Percentiles rank a stretch among this genome's conserved stretches.
These are phyloP conservation scores for Heterocephalus glaber DNA, from an alignment of 2,113 vertebrate species.

Conservation along the genomic window DNA sequence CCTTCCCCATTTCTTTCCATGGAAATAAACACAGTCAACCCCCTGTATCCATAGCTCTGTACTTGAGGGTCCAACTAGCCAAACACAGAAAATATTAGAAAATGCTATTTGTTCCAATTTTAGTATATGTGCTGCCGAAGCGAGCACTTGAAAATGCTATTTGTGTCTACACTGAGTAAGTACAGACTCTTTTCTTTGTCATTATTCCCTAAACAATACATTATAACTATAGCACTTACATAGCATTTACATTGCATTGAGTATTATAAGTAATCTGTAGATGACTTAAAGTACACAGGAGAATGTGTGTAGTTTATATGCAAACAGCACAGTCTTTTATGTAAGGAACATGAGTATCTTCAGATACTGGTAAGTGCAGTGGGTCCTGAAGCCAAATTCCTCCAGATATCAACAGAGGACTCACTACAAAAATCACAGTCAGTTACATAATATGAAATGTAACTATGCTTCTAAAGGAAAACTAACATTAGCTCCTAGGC, in stretches of 20 bases:
- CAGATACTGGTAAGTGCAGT: not conserved
- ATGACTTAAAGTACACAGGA: not conserved
- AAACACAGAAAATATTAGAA: not conserved
- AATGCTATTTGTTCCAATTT: not conserved
- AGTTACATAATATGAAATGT: not conserved
- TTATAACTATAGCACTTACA: not conserved
- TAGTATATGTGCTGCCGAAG: too few relatives aligned
- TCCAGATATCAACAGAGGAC: too few relatives aligned
- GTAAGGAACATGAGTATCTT: not conserved
- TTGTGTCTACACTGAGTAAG: not conserved
- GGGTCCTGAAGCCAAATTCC: not conserved
- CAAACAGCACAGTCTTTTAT: not conserved
- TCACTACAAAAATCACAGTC: not conserved
- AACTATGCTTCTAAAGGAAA: conserved; percentile 48
- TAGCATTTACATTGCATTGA: not conserved
- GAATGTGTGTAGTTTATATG: not conserved
- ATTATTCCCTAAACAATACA: not conserved
- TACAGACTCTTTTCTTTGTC: not conserved
- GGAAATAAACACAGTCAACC: not conserved
- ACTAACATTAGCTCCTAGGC: not conserved
- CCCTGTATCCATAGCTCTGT: not conserved
- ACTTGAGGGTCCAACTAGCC: not conserved
- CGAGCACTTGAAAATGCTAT: not conserved
- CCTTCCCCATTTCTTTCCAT: not conserved
- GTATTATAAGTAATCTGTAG: not conserved